Base-by-base conservation (phyloP, 2,888 invertebrate genomes). In the Leptinotarsa juncta region DNA sequence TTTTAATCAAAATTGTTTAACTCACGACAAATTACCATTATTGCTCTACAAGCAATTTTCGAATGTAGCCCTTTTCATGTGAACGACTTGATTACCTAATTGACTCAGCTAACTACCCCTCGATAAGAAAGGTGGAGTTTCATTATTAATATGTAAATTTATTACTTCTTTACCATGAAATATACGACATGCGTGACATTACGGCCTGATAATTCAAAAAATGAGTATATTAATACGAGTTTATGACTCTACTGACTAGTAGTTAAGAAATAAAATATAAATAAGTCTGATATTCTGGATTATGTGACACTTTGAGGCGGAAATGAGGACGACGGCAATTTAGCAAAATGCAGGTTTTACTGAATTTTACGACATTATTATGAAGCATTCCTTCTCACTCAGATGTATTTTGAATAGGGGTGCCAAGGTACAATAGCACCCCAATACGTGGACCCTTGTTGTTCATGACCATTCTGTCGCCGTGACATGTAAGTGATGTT, bases 121-220 rank as follows among this genome's bases (percentile, higher is more conserved):
- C 71, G 71, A 71, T 71, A 71, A 71, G 67, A 57, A 57, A 67
- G 74, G 73, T 70, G 73, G 66, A 69, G 67, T 70, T 42, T 48
- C 71, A 71, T 74, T 62, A 74, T 67, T 71, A 71, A 71, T 71
- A 74, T 74, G 74, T 60, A 71, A 74, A 74, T 74, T 74, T 71
- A 66, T 67, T 71, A 67, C 67, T 71, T 71, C 71, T 71, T 71
- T 67, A 71, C 71, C 67, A 71, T 71, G 71, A 71, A 66, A 71
- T 66, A 71, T 71, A 67, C 57, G 65, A 23, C 53, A 71, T 71
- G 71, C 71, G 71, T 71, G 71, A 71, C 71, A 71, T 66, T 67
- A 71, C 26, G 66, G 66, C 26, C 65, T 67, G 71, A 71, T 71
- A 71, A 67, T 48, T 66, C 51, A 55, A 71, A 55, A 71, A 71